phyloP scores from a whole-genome alignment of 2,113 vertebrate species.

The Chinchilla lanigera region DNA sequence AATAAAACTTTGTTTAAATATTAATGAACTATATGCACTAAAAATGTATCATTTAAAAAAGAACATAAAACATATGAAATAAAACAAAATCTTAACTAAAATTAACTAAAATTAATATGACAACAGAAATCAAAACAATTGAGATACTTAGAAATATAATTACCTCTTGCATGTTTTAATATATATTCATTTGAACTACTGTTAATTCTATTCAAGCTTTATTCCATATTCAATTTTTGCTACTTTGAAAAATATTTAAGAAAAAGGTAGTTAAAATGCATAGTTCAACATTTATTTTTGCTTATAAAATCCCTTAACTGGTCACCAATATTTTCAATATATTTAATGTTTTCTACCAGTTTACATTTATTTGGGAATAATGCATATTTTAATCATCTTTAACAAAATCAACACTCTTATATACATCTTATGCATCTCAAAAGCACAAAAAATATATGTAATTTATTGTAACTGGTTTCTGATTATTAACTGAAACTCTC shows the following conservation, averaged over 20 bases:
- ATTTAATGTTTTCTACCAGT: neutral
- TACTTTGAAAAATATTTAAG: neutral
- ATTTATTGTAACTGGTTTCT: neutral
- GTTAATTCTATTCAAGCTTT: neutral
- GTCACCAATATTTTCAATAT: neutral
- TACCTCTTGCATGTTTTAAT: neutral
- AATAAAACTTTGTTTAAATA: neutral
- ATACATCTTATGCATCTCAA: neutral
- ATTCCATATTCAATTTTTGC: neutral
- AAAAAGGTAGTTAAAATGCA: neutral
- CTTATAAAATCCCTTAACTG: neutral
- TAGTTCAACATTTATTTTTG: neutral
- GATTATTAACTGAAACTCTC: neutral
- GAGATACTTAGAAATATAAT: neutral
- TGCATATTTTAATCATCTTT: neutral
- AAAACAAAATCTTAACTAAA: neutral
- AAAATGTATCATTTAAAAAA: constrained; percentile 3
- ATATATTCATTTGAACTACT: neutral
- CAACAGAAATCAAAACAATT: constrained; percentile 10
- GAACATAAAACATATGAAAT: neutral
- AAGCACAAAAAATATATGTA: neutral
- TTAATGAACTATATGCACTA: neutral
- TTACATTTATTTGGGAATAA: neutral
- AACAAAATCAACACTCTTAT: neutral
- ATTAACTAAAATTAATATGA: neutral